These are phyloP conservation scores for Deroptyus accipitrinus DNA, from an alignment of 2,113 vertebrate genomes.

Conservation along the genomic window DNA sequence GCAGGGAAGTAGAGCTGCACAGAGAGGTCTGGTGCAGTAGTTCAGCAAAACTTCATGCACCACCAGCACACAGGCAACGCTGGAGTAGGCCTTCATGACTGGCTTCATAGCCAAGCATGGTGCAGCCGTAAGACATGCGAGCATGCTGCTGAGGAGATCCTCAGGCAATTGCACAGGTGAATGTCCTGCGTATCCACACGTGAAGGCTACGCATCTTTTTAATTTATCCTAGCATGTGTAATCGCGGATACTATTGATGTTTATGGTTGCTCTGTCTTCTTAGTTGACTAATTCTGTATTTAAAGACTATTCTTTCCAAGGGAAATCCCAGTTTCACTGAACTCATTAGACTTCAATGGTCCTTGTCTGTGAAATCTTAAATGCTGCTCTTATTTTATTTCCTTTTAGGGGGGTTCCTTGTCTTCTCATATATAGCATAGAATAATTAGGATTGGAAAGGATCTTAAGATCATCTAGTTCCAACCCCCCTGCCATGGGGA, in stretches of 20 bases:
- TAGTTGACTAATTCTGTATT: neutral
- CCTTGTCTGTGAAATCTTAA: neutral
- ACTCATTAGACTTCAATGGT: neutral
- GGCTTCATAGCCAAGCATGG: neutral
- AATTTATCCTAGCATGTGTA: neutral
- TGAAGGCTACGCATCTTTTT: neutral
- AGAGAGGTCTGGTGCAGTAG: neutral
- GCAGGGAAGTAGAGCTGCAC: neutral
- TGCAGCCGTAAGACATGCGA: rapidly evolving
- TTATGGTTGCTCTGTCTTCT: neutral
- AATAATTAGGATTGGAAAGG: too few relatives aligned
- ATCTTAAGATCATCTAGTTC: too few relatives aligned
- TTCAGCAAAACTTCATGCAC: neutral
- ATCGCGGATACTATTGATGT: neutral
- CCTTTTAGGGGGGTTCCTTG: neutral
- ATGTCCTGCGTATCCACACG: neutral
- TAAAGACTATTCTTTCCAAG: neutral
- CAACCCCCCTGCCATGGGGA: too few relatives aligned
- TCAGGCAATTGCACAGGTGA: rapidly evolving
- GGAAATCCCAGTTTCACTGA: neutral
- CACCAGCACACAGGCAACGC: neutral
- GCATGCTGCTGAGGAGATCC: neutral
- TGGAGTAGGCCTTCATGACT: neutral
- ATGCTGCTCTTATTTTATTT: neutral
- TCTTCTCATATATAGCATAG: neutral